Base-by-base conservation (phyloP, 2,113 vertebrate genomes). In the Okapia johnstoni region DNA sequence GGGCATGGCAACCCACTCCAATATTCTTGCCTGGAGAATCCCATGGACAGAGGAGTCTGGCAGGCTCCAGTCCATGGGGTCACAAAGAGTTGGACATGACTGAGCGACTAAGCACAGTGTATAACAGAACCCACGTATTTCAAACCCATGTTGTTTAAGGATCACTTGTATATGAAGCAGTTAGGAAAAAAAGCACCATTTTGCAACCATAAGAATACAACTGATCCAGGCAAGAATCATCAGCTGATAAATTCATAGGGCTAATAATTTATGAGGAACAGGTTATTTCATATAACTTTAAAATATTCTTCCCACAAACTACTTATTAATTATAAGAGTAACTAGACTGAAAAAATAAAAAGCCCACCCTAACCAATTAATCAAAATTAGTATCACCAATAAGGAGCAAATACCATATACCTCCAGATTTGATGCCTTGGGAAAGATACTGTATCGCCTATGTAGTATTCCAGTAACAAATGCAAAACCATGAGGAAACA, bases 241-340 rank as follows among this genome's bases (percentile, higher is more conserved):
- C 80, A 93, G 36, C 33, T 97, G 61, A 93, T 81, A 88, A 95
- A 95, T 73, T 48, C 26, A 77, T 19, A 95, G n/a, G 6, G 9
- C 84, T 87, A 86, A 63, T 88, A 70, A 83, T 60, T 85, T 96
- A 88, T 90, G 26, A 84, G 33, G 33, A 90, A 95, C 5, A 85
- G 55, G 28, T 26, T 81, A 88, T 55, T 96, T 91, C 50, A 93
- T 9, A 66, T 88, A 83, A 97, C 77, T 16, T 73, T 58, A 61
- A 94, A 92, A 25, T 88, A 85, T 54, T 30, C 63, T 36, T 66
- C 66, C 66, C 36, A 28, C 17, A 97, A 93, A 94, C 73, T 89
- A 89, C 50, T 92, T 95, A 81, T 81, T 86, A 94, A 92, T 85
- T 93, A 1, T 60, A 80, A 84, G 28, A 92, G 63, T 43, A 90